Evolutionary conservation across 2,888 invertebrate genomes (phyloP).

Genomic region (Nipponacmea schrenckii): DNA sequence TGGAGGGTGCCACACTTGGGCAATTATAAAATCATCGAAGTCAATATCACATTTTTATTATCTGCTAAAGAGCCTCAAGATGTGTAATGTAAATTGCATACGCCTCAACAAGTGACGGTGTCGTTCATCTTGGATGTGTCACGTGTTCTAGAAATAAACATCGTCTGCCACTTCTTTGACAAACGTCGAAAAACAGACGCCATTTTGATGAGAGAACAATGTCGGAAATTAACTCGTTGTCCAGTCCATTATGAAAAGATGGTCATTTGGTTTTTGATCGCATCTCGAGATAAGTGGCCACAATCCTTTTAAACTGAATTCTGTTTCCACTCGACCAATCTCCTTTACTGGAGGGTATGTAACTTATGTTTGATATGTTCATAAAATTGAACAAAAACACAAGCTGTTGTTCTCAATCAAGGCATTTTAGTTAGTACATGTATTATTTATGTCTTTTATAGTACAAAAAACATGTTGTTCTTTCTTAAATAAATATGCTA

Average conservation of each 20-base stretch:
- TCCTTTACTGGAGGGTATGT: neutral
- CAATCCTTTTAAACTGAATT: too few species aligned
- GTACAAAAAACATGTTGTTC: too few species aligned
- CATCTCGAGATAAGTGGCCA: neutral
- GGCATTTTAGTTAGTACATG: too few species aligned
- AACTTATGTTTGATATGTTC: too few species aligned
- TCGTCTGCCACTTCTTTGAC: conserved; percentile 3
- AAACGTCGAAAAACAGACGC: conserved; percentile 3
- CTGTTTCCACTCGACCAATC: neutral
- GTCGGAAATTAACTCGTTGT: neutral
- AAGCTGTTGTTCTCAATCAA: too few species aligned
- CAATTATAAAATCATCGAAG: neutral
- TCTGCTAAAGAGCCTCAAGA: neutral
- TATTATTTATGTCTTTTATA: too few species aligned
- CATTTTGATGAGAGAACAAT: neutral
- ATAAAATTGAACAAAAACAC: too few species aligned
- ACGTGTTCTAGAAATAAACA: conserved; percentile 1
- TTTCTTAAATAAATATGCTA: too few species aligned
- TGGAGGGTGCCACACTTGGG: neutral
- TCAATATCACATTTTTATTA: neutral
- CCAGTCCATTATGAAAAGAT: neutral
- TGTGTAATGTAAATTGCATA: conserved; percentile 4
- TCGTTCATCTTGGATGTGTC: neutral
- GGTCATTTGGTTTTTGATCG: neutral
- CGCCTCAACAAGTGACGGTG: neutral